Conservation (phyloP, 2,797 vertebrate species). For the Phrynocephalus vlangalii region DNA sequence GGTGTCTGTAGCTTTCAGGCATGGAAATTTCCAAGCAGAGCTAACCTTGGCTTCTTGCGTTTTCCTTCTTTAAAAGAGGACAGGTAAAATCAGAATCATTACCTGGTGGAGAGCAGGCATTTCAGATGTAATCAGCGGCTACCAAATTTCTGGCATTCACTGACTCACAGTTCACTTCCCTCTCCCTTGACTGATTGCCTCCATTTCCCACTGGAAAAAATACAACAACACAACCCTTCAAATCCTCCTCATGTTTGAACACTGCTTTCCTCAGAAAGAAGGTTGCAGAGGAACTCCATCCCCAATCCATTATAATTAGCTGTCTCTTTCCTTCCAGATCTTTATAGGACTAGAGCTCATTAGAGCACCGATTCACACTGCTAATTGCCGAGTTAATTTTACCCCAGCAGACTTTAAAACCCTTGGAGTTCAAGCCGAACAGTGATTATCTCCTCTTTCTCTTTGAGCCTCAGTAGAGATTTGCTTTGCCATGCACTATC, state of each 20-base stretch:
- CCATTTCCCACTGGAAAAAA: slow-evolving; percentile 59
- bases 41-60: too few species aligned
- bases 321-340: slow-evolving; percentile 60
- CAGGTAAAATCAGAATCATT: background rate
- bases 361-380: slow-evolving; percentile 59
- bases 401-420: slow-evolving; percentile 49
- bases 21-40: too few species aligned
- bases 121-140: slow-evolving; percentile 58
- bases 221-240: background rate
- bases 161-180: slow-evolving; percentile 66
- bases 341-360: slow-evolving; percentile 60
- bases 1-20: too few species aligned
- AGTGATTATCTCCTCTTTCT: slow-evolving; percentile 44
- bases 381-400: slow-evolving; percentile 73
- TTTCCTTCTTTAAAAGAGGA: background rate
- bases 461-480: slow-evolving; percentile 20
- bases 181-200: slow-evolving; percentile 65
- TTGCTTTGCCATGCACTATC: accelerated
- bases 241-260: slow-evolving; percentile 37
- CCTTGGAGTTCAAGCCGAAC: slow-evolving; percentile 39
- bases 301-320: slow-evolving; percentile 69
- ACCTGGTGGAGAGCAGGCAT: slow-evolving; percentile 54
- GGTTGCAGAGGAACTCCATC: slow-evolving; percentile 38
- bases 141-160: slow-evolving; percentile 53
- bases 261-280: slow-evolving; percentile 57